A percentile compares a stretch with the other conserved stretches of the same genome.
Conservation (phyloP, 2,888 invertebrate genomes). For the Xestia sexstrigata region DNA sequence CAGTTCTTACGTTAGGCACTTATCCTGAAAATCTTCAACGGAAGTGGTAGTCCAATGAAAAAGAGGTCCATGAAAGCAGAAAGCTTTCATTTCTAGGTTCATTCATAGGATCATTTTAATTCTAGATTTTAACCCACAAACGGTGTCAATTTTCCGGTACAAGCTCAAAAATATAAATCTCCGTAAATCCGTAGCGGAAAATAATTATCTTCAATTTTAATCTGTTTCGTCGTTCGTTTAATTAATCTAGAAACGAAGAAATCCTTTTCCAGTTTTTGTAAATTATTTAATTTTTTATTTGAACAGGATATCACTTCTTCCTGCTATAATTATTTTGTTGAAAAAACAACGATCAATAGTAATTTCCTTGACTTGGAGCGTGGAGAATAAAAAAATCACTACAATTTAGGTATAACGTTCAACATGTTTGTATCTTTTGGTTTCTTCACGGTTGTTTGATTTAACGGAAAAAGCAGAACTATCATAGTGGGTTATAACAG, state of each 20-base stretch:
- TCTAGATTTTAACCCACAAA: not conserved
- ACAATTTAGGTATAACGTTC: conserved; percentile 62
- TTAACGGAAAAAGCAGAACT: conserved; percentile 52
- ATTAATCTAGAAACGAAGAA: conserved; percentile 26
- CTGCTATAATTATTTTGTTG: conserved; percentile 36
- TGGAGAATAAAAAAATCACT: conserved; percentile 66
- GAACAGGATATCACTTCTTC: conserved; percentile 53
- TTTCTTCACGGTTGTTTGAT: conserved; percentile 56
- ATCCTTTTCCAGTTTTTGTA: conserved; percentile 7
- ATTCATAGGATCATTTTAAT: not conserved
- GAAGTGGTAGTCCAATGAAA: not conserved
- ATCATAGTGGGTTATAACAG: conserved; percentile 38
- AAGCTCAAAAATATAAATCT: not conserved
- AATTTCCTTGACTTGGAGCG: conserved; percentile 56
- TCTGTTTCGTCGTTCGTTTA: conserved; percentile 17
- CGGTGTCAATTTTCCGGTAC: conserved; percentile 9
- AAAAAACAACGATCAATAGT: conserved; percentile 34
- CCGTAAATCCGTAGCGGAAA: conserved; percentile 22
- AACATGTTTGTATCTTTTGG: conserved; percentile 42
- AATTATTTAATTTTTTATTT: conserved; percentile 27
- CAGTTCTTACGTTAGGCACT: not conserved
- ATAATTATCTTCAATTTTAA: conserved; percentile 1
- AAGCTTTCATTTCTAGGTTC: not conserved
- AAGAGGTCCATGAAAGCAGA: not conserved
- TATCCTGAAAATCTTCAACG: not conserved